These are phyloP conservation scores for Coenonympha arcania DNA, from an alignment of 2,888 invertebrate genomes.

Conservation along the genomic window DNA sequence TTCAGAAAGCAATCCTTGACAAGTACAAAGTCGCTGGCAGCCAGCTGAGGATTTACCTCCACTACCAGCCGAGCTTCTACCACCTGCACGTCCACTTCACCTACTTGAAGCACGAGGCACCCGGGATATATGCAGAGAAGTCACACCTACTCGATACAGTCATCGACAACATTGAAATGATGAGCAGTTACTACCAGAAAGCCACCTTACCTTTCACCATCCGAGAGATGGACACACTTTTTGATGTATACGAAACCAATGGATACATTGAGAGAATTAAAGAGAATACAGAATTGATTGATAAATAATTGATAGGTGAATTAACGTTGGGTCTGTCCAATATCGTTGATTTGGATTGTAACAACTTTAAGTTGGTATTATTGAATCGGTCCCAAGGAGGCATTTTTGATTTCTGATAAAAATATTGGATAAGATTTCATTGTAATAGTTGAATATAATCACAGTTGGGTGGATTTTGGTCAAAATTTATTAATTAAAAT, in stretches of 20 bases:
- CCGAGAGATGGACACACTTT: constrained; percentile 82
- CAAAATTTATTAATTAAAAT: too few relatives aligned
- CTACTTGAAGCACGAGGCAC: constrained; percentile 83
- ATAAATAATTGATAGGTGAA: constrained; percentile 41
- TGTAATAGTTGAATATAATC: too few relatives aligned
- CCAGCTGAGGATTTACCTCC: constrained; percentile 88
- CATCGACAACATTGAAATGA: constrained; percentile 90
- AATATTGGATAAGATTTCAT: too few relatives aligned
- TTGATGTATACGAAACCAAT: constrained; percentile 76
- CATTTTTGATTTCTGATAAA: too few relatives aligned
- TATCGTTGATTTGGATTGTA: constrained; percentile 6
- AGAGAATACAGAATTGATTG: constrained; percentile 44
- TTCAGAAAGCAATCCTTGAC: constrained; percentile 81
- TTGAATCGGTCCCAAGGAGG: too few relatives aligned
- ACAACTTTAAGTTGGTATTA: too few relatives aligned
- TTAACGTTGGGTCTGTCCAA: constrained; percentile 9
- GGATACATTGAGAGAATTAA: constrained; percentile 67
- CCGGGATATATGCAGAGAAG: constrained; percentile 87
- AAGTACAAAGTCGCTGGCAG: constrained; percentile 81
- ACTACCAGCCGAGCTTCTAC: constrained; percentile 98
- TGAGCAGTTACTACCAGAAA: constrained; percentile 87
- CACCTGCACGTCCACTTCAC: constrained; percentile 97
- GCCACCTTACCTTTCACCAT: constrained; percentile 86
- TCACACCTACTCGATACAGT: constrained; percentile 91
- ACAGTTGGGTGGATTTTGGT: too few relatives aligned